Evolutionary conservation across 23 tunicate genomes (phyloP), one percentile per base, ranked within the genome.

Genomic region (Phallusia fumigata): DNA sequence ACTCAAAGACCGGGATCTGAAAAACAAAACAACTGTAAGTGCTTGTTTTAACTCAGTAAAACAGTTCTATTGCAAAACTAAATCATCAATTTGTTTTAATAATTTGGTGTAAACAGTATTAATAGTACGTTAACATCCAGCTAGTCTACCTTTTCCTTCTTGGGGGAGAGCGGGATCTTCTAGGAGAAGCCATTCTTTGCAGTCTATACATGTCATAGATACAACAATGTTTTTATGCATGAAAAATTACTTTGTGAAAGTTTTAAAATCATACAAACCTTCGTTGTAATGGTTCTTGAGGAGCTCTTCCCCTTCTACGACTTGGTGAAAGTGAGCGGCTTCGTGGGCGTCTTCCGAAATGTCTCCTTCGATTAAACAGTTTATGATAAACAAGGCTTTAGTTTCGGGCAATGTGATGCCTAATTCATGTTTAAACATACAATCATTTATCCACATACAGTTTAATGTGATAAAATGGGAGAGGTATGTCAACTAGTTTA

Each of bases 291-390:
- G 58, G 82, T 36, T 51, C 35, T 22, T 36, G 36, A 22, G 64
- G 52, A 24, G 15, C 69, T 80, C 90, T 33, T 3, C 80, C 36
- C 28, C 90, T 77, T 32, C 88, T 75, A 0, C 89, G 83, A 19
- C 91, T 73, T 65, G 91, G 96, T 5, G 91, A 87, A 31, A 80
- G 85, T 19, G 87, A 58, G 31, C 91, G 82, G 10, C 80, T 84
- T 28, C 86, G 26, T 12, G 90, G 82, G 11, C 95, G 52, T 26
- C 85, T 64, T 24, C 74, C 74, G 31, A 75, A 73, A 26, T 73
- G 80, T 21, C 87, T 81, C 31, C 91, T 88, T 10, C 51, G 10
- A 40, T 3, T 3, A 40, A 40, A 5, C 47, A 40, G 10, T 40
- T n/a, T n/a, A n/a, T n/a, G n/a, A n/a, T n/a, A n/a, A n/a, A n/a